Base-by-base conservation (phyloP, 2,888 invertebrate genomes). In the Junonia oenone region DNA sequence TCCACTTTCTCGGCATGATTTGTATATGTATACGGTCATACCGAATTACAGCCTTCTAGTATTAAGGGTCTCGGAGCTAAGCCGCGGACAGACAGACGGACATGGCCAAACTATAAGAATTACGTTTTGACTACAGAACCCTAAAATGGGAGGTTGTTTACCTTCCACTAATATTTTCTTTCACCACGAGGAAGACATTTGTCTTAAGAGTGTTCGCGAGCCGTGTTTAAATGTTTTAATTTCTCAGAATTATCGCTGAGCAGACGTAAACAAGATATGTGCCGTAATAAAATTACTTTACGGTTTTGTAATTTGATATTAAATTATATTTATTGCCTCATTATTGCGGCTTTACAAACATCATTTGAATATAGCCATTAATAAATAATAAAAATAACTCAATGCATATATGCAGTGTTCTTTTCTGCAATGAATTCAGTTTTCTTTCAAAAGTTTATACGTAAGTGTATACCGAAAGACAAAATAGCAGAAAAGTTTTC, bases 211-310 rank as follows among this genome's bases (percentile, higher is more conserved):
- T 11, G 38, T n/a, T 22, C 33, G 51, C n/a, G 49, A 38, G 27
- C 14, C 26, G 35, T 37, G 26, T 40, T 43, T 14, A 46, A 33
- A 8, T 47, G 22, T 48, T 19, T 56, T 47, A 40, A 56, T 51
- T 56, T 56, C 56, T 45, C 51, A 15, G 56, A 56, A 56, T 40
- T 27, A 11, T 38, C 11, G 22, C 40, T 50, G 40, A 38, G 27
- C 15, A 17, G 43, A 22, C 13, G 45, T 27, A 38, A 26, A 45
- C 17, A 48, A 52, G 45, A 55, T 57, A 27, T 26, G 51, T 46
- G 54, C 27, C 48, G 47, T 46, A 60, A 55, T 57, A 57, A 55
- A 55, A 55, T 57, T 45, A 57, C 55, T 55, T 55, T 33, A 45
- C 19, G 27, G 14, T 51, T 49, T 35, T 46, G 55, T 49, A 55